Base-by-base conservation (phyloP, 2,888 invertebrate species). In the Iselma pallidipennis region DNA sequence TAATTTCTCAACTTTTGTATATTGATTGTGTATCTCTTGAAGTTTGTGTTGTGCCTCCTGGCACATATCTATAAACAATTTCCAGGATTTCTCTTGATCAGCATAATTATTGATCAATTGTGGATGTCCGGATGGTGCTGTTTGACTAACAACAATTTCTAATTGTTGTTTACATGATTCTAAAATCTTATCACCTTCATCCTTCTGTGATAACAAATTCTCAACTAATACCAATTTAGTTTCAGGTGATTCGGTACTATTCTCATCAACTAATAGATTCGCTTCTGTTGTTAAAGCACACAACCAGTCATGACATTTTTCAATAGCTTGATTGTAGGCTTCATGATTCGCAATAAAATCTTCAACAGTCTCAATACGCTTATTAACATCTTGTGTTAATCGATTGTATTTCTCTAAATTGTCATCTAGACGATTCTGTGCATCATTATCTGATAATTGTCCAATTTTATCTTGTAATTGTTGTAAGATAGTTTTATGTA, bases 401-500 rank as follows among this genome's bases (percentile, higher is more conserved):
- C 86, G 83, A 52, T 87, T 87, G 74, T 94, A 94, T 66, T 89
- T 88, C 14, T 88, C 85, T 52, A 92, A 86, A n/a, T 90, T 90
- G 61, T 88, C 88, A 12, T 87, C 85, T 10, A 95, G 84, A 78
- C 91, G 91, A 28, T 87, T 87, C 70, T 89, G 89, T 0, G 91
- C 89, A 71, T 94, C 93, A 61, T 90, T 88, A 75, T 95, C 95
- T 1, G 90, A 88, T 66, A 95, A 85, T 7, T 88, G 85, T 31
- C 89, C 89, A 1, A 94, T 89, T 80, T 95, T 93, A 14, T 93
- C 93, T 69, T 91, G 89, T 4, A 97, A 81, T 73, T 95, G 94
- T 67, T 91, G 88, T 25, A 97, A 82, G 69, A 96, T 91, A 61
- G 89, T 91, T 75, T 91, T 91, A 76, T 96, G 95, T 45, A 95